Conservation (phyloP, 2,113 vertebrate genomes). For the Ammospiza caudacuta region DNA sequence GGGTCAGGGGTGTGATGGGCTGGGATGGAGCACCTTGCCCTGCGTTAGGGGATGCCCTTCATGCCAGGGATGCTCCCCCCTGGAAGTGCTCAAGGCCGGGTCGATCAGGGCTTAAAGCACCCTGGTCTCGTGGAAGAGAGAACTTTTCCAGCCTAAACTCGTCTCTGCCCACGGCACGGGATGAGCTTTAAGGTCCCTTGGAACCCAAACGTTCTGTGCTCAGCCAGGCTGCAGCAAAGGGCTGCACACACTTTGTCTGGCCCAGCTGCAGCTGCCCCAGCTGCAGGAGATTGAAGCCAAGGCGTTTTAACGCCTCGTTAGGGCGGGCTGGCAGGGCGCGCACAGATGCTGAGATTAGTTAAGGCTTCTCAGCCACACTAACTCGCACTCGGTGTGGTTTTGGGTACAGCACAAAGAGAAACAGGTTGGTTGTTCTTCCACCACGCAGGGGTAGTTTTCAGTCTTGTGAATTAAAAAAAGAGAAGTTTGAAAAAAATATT, state of each 20-base stretch:
- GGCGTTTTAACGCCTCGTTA: neutral
- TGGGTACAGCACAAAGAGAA: neutral
- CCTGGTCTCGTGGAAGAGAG: neutral
- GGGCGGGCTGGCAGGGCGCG: neutral
- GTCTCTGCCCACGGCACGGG: neutral
- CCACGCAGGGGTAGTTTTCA: neutral
- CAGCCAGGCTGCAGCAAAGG: neutral
- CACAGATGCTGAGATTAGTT: slow-evolving; percentile 14
- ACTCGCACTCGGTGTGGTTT: neutral
- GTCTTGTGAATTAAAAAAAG: neutral
- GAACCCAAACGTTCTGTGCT: fast-evolving
- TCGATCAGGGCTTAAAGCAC: neutral
- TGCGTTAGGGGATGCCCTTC: neutral
- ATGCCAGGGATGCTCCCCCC: neutral
- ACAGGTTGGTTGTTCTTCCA: neutral
- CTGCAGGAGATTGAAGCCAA: neutral
- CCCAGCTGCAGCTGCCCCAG: slow-evolving; percentile 8
- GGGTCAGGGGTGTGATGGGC: neutral
- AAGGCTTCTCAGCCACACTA: neutral
- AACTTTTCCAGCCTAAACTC: too few relatives aligned
- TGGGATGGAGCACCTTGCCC: neutral
- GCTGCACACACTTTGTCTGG: neutral
- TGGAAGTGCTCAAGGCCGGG: neutral
- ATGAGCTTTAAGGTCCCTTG: neutral
- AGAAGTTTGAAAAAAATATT: neutral